Evolutionary conservation across 2,888 invertebrate species (phyloP).

Genomic region (Charanyca ferruginea): DNA sequence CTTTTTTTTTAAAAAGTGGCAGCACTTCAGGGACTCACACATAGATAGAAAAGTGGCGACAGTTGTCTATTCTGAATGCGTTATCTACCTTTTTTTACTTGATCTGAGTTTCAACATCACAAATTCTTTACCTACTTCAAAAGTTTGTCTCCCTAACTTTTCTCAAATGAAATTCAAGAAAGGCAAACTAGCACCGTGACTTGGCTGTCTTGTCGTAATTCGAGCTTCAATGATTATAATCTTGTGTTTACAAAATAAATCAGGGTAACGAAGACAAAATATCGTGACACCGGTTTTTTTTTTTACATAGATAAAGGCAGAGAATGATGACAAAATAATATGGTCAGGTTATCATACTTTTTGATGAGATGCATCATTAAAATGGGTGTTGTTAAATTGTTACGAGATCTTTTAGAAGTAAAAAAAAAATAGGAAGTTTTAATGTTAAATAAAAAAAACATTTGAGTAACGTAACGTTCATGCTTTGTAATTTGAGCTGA

Average conservation of each 20-base stretch:
- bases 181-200: constrained; percentile 48
- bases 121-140: constrained; percentile 32
- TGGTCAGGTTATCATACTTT: constrained; percentile 11
- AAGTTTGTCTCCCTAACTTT: constrained; percentile 12
- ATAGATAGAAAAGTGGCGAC: too few relatives aligned
- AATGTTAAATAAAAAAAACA: not conserved
- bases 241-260: constrained; percentile 51
- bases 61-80: too few relatives aligned
- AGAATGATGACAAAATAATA: constrained; percentile 15
- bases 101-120: too few relatives aligned
- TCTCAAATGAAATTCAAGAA: constrained; percentile 23
- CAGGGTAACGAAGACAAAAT: constrained; percentile 47
- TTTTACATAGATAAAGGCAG: constrained; percentile 9
- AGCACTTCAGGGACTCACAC: too few relatives aligned
- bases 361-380: constrained; percentile 5
- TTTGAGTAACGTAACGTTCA: too few relatives aligned
- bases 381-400: not conserved
- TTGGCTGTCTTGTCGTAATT: constrained; percentile 52
- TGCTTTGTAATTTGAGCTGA: not conserved
- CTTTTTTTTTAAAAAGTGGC: too few relatives aligned
- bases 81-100: too few relatives aligned
- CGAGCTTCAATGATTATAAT: constrained; percentile 55
- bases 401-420: not conserved
- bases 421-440: not conserved
- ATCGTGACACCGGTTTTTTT: constrained; percentile 22